A percentile compares a stretch with the other conserved stretches of the same genome.
These are phyloP conservation scores for Gephyroberyx darwinii DNA, from an alignment of 2,797 vertebrate genomes.

Conservation along the genomic window DNA sequence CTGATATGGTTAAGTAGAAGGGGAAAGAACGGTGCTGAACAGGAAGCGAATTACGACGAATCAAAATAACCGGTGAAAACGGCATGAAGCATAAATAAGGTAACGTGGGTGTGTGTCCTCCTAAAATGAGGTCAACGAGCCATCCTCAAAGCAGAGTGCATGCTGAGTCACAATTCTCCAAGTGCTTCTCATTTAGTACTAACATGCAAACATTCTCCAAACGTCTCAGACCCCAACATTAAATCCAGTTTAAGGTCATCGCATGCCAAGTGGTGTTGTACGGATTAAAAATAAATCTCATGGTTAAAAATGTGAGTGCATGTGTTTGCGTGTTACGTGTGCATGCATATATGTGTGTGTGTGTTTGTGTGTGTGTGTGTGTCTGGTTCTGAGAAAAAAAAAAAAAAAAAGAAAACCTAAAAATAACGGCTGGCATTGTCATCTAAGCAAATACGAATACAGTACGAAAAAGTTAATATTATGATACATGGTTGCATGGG, in stretches of 20 bases:
- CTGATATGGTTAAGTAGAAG: conserved; percentile 36
- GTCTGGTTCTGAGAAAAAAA: conserved; percentile 3
- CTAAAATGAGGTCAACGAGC: conserved; percentile 43
- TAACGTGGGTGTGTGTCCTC: conserved; percentile 12
- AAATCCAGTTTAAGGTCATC: conserved; percentile 47
- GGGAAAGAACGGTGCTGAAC: conserved; percentile 54
- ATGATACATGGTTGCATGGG: conserved; percentile 8
- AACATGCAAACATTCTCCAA: conserved; percentile 62
- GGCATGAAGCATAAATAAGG: conserved; percentile 39
- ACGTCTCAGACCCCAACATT: conserved; percentile 42
- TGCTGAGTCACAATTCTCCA: conserved; percentile 63
- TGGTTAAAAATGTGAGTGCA: conserved; percentile 23
- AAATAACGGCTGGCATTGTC: neutral
- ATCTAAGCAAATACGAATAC: conserved; percentile 16
- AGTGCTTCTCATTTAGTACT: conserved; percentile 62
- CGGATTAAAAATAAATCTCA: conserved; percentile 33
- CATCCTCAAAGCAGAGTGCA: conserved; percentile 50
- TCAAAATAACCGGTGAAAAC: conserved; percentile 43
- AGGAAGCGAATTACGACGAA: conserved; percentile 72
- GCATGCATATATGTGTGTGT: conserved; percentile 16
- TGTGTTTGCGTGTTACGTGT: conserved; percentile 23
- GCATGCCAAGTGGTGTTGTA: conserved; percentile 28
- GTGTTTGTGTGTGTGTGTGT: conserved; percentile 7
- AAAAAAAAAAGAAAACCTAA: neutral
- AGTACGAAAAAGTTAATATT: conserved; percentile 14